Evolutionary conservation across 2,888 invertebrate species (phyloP), one percentile per base, ranked within the genome.

Genomic region (Oeneis ivallda): DNA sequence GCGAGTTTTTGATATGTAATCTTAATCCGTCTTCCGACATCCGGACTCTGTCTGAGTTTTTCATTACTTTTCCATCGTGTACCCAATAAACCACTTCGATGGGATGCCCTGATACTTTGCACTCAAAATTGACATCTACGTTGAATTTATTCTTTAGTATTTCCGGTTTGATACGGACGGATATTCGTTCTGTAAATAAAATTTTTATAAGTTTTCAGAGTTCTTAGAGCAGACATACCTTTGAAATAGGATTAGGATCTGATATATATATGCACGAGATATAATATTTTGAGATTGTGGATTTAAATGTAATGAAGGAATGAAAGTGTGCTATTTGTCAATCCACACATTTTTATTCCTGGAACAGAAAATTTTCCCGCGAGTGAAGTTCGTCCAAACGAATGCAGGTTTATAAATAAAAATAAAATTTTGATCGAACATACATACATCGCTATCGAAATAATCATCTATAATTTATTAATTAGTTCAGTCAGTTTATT

Each of bases 21-120:
- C 91, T 88, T 82, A 82, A 82, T 52, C 87, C 85, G 70, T 91
- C 90, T 65, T 84, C 84, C 54, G 92, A 87, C 77, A 94, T 84
- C 84, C 93, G 92, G 63, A 93, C 85, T 71, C 94, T 92, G 74
- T 93, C 93, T 75, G 92, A 93, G 62, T 93, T 85, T 66, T 93
- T 90, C 65, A 96, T 85, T 69, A 93, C 92, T 75, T 92, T 92
- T 43, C 95, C 96, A 82, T 97, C 95, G 83, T 96, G 96, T 78
- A 95, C 92, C 97, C 97, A 98, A 78, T 93, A 93, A 66, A 97
- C 93, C 75, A 94, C 93, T 71, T 95, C 94, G 69, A 96, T 93
- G n/a, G 98, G 98, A 89, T 96, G 95, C 7, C 98, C 98, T 67
- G 95, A 94, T 63, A 96, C 94, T 80, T 96, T 95, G 86, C 98